These are phyloP conservation scores for Orientallactaga sibirica DNA, from an alignment of 2,797 vertebrate species.

Conservation along the genomic window DNA sequence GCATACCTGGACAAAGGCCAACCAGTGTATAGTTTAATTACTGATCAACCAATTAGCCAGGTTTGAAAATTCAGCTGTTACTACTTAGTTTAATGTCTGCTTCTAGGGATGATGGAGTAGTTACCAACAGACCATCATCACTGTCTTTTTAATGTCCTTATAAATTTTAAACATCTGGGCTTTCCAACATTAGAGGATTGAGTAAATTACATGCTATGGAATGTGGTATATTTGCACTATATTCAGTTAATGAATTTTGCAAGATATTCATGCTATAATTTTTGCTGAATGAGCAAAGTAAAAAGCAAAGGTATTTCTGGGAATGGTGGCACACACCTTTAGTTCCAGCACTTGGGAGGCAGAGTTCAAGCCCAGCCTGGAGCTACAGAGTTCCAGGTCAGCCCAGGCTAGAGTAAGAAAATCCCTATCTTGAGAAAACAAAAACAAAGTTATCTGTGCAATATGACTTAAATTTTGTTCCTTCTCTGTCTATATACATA, in stretches of 20 bases:
- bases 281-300: slow-evolving; percentile 11
- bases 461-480: slow-evolving; percentile 13
- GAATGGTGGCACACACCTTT: too few species aligned
- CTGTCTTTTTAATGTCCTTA: background rate
- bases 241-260: background rate
- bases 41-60: background rate
- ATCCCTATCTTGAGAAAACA: too few species aligned
- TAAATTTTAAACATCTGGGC: too few species aligned
- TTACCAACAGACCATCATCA: background rate
- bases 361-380: too few species aligned
- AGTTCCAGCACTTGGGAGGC: too few species aligned
- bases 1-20: background rate
- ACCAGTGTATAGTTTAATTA: slow-evolving; percentile 3
- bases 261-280: background rate
- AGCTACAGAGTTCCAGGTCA: too few species aligned
- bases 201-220: background rate
- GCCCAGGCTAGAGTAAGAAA: too few species aligned
- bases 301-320: background rate
- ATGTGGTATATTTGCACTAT: background rate
- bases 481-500: background rate
- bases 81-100: background rate
- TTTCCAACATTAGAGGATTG: background rate
- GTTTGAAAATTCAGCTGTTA: slow-evolving; percentile 12
- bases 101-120: background rate
- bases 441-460: background rate